These are phyloP conservation scores for Zaprionus lineosus DNA, from an alignment of 2,888 invertebrate species.

Conservation along the genomic window DNA sequence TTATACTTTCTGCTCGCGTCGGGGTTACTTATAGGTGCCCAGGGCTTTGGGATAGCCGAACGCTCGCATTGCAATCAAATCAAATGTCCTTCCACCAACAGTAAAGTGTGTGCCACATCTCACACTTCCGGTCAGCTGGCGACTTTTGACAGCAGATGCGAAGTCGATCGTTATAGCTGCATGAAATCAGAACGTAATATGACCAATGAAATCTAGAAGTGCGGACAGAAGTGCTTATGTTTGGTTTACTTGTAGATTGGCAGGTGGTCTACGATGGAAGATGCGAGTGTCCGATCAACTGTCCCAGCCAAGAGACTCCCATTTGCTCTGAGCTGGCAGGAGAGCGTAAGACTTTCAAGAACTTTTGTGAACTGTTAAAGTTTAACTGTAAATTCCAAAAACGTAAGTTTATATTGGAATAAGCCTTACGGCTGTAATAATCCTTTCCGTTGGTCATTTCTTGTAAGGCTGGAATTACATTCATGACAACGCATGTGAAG, in stretches of 20 bases:
- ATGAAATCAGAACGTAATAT: constrained; percentile 19
- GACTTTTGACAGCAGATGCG: constrained; percentile 39
- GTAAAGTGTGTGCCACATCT: constrained; percentile 28
- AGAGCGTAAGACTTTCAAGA: constrained; percentile 18
- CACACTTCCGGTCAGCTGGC: neutral
- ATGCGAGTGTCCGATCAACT: constrained; percentile 35
- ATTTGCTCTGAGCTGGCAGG: constrained; percentile 13
- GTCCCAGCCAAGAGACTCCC: constrained; percentile 9
- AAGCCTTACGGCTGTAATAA: too few species aligned
- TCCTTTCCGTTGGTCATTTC: too few species aligned
- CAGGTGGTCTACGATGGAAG: constrained; percentile 23
- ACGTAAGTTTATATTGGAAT: too few species aligned
- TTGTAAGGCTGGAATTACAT: constrained; percentile 28
- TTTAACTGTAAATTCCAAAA: constrained; percentile 14
- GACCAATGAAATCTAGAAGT: too few species aligned
- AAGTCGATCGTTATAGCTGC: constrained; percentile 36
- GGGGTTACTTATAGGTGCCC: constrained; percentile 5
- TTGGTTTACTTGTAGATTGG: constrained; percentile 30
- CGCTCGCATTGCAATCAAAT: constrained; percentile 34
- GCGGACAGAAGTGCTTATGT: too few species aligned
- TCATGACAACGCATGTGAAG: constrained; percentile 1
- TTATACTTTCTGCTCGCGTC: constrained; percentile 4
- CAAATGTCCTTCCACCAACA: neutral
- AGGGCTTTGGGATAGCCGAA: constrained; percentile 1
- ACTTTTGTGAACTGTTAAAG: constrained; percentile 24